Evolutionary conservation across 2,113 vertebrate genomes (phyloP), one percentile per base, ranked within the genome.

Genomic region (Aepyceros melampus): DNA sequence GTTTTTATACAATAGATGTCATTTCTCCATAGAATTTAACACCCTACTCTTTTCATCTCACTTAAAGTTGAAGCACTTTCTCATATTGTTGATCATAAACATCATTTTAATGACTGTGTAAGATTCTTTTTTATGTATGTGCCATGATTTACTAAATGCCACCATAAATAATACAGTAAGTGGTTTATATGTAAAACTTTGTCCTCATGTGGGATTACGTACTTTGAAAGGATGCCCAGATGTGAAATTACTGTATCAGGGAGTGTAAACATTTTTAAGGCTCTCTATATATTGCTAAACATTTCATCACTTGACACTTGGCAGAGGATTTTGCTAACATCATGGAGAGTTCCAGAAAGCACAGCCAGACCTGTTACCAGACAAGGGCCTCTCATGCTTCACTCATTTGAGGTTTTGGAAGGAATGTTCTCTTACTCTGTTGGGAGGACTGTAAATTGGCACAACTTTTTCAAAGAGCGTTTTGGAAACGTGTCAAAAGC

Each of bases 61-160:
- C 47, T 94, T 74, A 5, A 1, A 40, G 9, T 23, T 23, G 55
- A 76, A 55, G 36, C 40, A 21, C 67, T 94, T 95, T 53, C 55
- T n/a, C 25, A 31, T 25, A 1, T 33, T 14, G 56, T 90, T 47
- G 87, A 53, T 67, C 21, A 40, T 62, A 67, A 91, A 36, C 47
- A 64, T 53, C 43, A 45, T 76, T 53, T 94, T 51, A 89, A 91
- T 16, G 74, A 21, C 89, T 74, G 25, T 11, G 19, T 21, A n/a
- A 78, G 40, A 43, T 82, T 89, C 31, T 55, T 87, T 79, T 87
- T 94, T n/a, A 60, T 62, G 36, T n/a, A 0, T 53, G 64, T 49
- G 47, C 71, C 89, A 9, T 89, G 67, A n/a, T 97, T 94, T 88
- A 85, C 64, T 91, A 95, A 91, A 85, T 85, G 81, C 56, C 74